These are phyloP conservation scores for Sebastes vulpes DNA, from an alignment of 2,797 vertebrate genomes.

Conservation along the genomic window DNA sequence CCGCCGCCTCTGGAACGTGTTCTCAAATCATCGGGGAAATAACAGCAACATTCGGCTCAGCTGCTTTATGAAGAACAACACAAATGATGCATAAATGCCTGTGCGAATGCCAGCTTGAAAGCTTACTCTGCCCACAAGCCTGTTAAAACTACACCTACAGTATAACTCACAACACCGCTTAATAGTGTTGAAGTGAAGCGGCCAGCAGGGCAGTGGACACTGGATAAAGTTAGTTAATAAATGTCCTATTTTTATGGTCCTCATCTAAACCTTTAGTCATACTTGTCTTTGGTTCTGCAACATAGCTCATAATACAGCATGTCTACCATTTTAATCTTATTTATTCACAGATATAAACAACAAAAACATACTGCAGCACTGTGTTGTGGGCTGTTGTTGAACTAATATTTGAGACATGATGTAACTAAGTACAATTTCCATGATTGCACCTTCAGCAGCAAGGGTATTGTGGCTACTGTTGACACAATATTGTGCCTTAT, in stretches of 20 bases:
- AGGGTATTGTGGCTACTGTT: neutral
- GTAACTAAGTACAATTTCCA: constrained; percentile 40
- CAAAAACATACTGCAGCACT: neutral
- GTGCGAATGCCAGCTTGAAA: neutral
- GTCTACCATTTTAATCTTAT: neutral
- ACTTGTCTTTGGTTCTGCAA: neutral
- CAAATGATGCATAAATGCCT: constrained; percentile 26
- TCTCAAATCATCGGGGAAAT: constrained; percentile 41
- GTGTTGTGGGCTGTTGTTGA: neutral
- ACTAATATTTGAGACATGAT: constrained; percentile 32
- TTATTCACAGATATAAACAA: neutral
- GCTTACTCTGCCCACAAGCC: neutral
- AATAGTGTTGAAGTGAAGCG: neutral
- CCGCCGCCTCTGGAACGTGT: constrained; percentile 23
- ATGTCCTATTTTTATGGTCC: neutral
- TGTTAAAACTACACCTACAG: neutral
- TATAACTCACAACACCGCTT: neutral
- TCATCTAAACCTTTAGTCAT: neutral
- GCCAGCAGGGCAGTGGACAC: neutral
- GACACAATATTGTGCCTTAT: neutral
- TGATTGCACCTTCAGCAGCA: neutral
- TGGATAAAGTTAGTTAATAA: neutral
- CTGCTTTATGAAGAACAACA: constrained; percentile 23
- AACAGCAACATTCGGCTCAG: constrained; percentile 19
- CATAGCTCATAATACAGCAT: neutral